These are phyloP conservation scores for Microctenopoma stevenorrisi DNA, from an alignment of 2,797 vertebrate species.

Conservation along the genomic window DNA sequence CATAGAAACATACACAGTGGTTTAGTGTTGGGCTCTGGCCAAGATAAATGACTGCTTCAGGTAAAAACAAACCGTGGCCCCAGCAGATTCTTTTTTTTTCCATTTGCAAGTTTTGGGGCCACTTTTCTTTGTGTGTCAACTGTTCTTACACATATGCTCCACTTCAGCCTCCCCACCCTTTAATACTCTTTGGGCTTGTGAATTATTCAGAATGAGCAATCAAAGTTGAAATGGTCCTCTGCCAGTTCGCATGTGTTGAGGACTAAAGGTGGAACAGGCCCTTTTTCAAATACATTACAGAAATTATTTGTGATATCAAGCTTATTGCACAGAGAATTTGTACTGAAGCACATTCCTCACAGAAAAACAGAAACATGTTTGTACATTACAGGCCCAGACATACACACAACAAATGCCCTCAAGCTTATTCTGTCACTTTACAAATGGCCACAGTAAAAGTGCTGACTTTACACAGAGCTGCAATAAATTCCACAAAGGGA, in stretches of 20 bases:
- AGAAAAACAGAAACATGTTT: conserved; percentile 42
- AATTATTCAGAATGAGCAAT: conserved; percentile 75
- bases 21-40: conserved; percentile 82
- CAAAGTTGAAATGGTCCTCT: conserved; percentile 66
- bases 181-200: conserved; percentile 60
- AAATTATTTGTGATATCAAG: conserved; percentile 53
- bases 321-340: conserved; percentile 39
- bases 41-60: conserved; percentile 87
- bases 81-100: conserved; percentile 66
- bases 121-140: conserved; percentile 68
- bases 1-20: conserved; percentile 86
- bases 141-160: conserved; percentile 66
- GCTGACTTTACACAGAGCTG: conserved; percentile 50
- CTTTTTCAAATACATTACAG: conserved; percentile 54
- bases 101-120: conserved; percentile 61
- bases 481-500: conserved; percentile 58
- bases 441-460: conserved; percentile 66
- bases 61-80: conserved; percentile 85
- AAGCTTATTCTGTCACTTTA: conserved; percentile 47
- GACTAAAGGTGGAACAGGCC: conserved; percentile 46
- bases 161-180: conserved; percentile 53
- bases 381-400: conserved; percentile 31
- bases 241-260: conserved; percentile 63
- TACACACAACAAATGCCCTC: conserved; percentile 20
- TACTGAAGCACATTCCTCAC: conserved; percentile 47